A percentile compares a stretch with the other conserved stretches of the same genome.
Conservation (phyloP, 2,888 invertebrate species). For the Papilio elwesi region DNA sequence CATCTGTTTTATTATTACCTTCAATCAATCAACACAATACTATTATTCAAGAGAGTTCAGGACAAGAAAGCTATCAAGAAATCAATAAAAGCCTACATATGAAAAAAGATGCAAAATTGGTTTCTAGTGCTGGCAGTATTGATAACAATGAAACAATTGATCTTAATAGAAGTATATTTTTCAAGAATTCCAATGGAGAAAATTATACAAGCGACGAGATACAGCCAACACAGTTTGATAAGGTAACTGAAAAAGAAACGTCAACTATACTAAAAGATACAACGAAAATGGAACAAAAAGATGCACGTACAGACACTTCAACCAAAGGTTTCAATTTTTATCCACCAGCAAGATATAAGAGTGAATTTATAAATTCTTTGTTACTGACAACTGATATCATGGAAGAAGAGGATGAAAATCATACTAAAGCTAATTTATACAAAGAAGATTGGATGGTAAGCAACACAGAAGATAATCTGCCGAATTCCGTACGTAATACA, state of each 20-base stretch:
- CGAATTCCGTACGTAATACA: background rate
- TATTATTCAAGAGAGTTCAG: slow-evolving; percentile 48
- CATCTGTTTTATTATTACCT: slow-evolving; percentile 56
- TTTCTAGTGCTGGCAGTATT: slow-evolving; percentile 35
- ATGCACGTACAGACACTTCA: slow-evolving; percentile 22
- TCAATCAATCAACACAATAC: slow-evolving; percentile 56
- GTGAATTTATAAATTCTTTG: slow-evolving; percentile 46
- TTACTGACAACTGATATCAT: slow-evolving; percentile 45
- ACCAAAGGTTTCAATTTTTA: slow-evolving; percentile 46
- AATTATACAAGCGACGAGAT: slow-evolving; percentile 48
- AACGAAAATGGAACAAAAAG: slow-evolving; percentile 15
- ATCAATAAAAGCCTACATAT: slow-evolving; percentile 47
- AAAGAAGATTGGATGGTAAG: background rate
- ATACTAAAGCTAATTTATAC: background rate
- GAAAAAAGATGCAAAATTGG: slow-evolving; percentile 45
- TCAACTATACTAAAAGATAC: slow-evolving; percentile 46
- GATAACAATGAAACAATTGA: slow-evolving; percentile 26
- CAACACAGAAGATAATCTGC: slow-evolving; percentile 18
- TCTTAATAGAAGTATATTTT: slow-evolving; percentile 7
- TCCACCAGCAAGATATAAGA: slow-evolving; percentile 50
- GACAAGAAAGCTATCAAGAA: slow-evolving; percentile 51
- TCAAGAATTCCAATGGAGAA: slow-evolving; percentile 17
- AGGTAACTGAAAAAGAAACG: slow-evolving; percentile 6
- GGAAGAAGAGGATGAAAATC: background rate
- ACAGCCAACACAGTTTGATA: slow-evolving; percentile 27